Conservation (phyloP, 2,888 invertebrate species). For the Drosophila maculinotata region DNA sequence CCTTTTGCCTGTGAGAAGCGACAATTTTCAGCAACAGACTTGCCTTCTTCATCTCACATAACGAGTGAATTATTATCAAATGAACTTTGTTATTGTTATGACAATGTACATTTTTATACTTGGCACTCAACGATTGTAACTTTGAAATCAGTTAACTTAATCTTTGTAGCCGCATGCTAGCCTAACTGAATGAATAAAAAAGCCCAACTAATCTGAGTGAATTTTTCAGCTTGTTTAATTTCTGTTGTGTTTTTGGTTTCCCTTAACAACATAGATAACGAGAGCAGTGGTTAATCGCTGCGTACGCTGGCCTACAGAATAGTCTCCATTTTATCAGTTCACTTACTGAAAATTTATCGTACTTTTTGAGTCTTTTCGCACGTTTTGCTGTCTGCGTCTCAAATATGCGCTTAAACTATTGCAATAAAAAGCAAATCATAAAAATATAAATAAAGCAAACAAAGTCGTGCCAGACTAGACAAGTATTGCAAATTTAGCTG, state of each 20-base stretch:
- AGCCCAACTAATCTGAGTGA: conserved; percentile 49
- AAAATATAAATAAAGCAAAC: conserved; percentile 16
- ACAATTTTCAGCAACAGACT: too few species aligned
- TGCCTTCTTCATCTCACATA: too few species aligned
- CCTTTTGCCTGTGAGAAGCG: too few species aligned
- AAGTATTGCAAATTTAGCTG: conserved; percentile 38
- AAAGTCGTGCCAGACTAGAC: conserved; percentile 34
- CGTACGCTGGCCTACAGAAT: conserved; percentile 15
- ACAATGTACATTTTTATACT: too few species aligned
- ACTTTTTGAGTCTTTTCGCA: conserved; percentile 57
- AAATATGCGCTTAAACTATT: conserved; percentile 43
- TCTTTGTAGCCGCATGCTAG: conserved; percentile 40
- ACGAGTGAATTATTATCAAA: too few species aligned
- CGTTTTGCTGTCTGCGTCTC: conserved; percentile 65
- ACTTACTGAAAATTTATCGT: conserved; percentile 22
- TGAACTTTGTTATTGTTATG: too few species aligned
- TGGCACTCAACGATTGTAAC: conserved; percentile 9
- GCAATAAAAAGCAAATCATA: conserved; percentile 44
- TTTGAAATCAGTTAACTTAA: conserved; percentile 34
- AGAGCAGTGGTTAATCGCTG: conserved; percentile 31
- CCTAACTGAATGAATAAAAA: conserved; percentile 7
- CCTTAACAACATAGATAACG: conserved; percentile 41
- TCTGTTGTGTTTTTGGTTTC: conserved; percentile 11
- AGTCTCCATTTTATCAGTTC: conserved; percentile 63
- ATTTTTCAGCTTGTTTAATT: conserved; percentile 6